These are phyloP conservation scores for Eupithecia insigniata DNA, from an alignment of 2,888 invertebrate genomes.

Conservation along the genomic window DNA sequence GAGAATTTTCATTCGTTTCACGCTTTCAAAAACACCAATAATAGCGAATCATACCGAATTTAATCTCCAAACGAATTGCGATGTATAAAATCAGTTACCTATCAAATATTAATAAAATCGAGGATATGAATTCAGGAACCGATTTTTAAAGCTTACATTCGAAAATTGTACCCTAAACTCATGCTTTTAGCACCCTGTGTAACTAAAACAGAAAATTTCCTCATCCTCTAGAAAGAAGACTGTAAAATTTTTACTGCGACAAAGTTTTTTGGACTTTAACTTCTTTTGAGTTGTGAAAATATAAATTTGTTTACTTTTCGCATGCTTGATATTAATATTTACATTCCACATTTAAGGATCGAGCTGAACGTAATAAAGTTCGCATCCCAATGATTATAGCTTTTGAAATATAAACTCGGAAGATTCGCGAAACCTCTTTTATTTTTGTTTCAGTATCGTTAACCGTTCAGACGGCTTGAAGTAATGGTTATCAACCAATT, in stretches of 20 bases:
- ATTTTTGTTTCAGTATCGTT: conserved; percentile 64
- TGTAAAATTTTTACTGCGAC: conserved; percentile 22
- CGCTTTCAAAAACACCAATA: not conserved
- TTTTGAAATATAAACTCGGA: conserved; percentile 76
- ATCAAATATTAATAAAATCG: conserved; percentile 5
- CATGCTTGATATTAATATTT: conserved; percentile 71
- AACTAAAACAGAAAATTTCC: not conserved
- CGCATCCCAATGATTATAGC: conserved; percentile 74
- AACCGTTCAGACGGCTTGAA: not conserved
- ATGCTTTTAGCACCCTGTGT: not conserved
- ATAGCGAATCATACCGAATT: conserved; percentile 21
- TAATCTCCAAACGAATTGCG: conserved; percentile 30
- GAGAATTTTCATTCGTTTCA: not conserved
- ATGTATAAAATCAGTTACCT: conserved; percentile 30
- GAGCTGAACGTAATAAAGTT: conserved; percentile 71
- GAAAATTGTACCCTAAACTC: not conserved
- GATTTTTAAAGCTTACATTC: conserved; percentile 50
- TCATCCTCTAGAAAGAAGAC: not conserved
- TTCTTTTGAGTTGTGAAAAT: conserved; percentile 47
- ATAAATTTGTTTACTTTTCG: conserved; percentile 77
- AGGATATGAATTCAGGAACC: conserved; percentile 1
- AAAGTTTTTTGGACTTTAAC: conserved; percentile 29
- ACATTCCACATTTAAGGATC: conserved; percentile 66
- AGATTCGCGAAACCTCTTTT: conserved; percentile 68
- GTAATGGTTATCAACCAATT: conserved; percentile 1